A percentile compares a stretch with the other conserved stretches of the same genome.
Evolutionary conservation across 2,888 invertebrate species (phyloP).

Genomic region (Drosophila fulvimacula): DNA sequence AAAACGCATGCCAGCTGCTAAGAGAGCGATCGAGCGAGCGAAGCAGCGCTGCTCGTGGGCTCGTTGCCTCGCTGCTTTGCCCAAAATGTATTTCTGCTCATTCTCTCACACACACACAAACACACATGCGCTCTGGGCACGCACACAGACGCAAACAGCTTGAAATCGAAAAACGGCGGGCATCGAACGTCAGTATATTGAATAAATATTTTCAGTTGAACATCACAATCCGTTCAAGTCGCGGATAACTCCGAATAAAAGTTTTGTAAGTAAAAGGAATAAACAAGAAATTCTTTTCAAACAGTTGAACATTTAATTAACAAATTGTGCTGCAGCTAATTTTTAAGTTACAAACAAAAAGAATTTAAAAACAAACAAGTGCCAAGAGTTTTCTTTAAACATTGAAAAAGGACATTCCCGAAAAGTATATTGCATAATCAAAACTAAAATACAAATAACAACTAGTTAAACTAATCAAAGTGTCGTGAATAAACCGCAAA

Average conservation of each 20-base stretch:
- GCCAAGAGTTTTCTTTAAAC: slow-evolving; percentile 12
- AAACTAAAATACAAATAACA: slow-evolving; percentile 10
- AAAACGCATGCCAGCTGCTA: slow-evolving; percentile 45
- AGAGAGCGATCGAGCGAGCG: slow-evolving; percentile 15
- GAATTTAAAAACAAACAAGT: slow-evolving; percentile 8
- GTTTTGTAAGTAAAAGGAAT: slow-evolving; percentile 84
- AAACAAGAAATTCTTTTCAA: slow-evolving; percentile 5
- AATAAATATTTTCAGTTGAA: slow-evolving; percentile 85
- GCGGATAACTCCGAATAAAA: slow-evolving; percentile 85
- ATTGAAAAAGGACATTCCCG: slow-evolving; percentile 25
- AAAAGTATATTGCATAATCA: slow-evolving; percentile 54
- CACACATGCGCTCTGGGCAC: slow-evolving; percentile 15
- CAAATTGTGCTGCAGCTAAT: slow-evolving; percentile 9
- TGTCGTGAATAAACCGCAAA: slow-evolving; percentile 58
- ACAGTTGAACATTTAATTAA: slow-evolving; percentile 14
- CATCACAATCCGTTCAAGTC: slow-evolving; percentile 86
- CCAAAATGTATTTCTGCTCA: slow-evolving; percentile 63
- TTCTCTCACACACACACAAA: slow-evolving; percentile 36
- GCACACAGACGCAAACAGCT: slow-evolving; percentile 51
- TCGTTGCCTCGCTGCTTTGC: slow-evolving; percentile 14
- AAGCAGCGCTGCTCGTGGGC: slow-evolving; percentile 15
- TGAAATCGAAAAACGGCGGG: slow-evolving; percentile 75
- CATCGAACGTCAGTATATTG: slow-evolving; percentile 83
- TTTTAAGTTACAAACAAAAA: not conserved
- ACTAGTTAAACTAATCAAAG: slow-evolving; percentile 36